Conservation (phyloP, 1,140 invertebrate genomes). For the Temnothorax curvispinosus region DNA sequence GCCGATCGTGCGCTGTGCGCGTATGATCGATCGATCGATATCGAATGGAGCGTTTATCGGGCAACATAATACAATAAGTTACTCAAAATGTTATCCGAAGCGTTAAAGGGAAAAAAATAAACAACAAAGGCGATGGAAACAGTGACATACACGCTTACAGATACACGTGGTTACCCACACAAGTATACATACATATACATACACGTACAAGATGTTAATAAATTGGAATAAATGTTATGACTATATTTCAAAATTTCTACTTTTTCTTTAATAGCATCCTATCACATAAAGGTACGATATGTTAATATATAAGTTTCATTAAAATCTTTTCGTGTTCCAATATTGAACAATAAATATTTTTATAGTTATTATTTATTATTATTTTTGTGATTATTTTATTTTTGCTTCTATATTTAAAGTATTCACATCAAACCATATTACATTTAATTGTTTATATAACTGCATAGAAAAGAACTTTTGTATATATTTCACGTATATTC, state of each 20-base stretch:
- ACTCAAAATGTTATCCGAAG: constrained; percentile 75
- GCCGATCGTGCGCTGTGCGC: constrained; percentile 35
- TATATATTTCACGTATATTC: background rate
- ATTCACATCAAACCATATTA: background rate
- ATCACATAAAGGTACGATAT: background rate
- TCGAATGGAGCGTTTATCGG: constrained; percentile 73
- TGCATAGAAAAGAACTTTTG: background rate
- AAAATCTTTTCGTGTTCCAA: background rate
- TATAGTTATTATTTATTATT: background rate
- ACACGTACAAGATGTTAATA: constrained; percentile 78
- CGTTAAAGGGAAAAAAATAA: constrained; percentile 65
- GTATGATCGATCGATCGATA: constrained; percentile 51
- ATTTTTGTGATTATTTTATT: background rate
- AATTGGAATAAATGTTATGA: constrained; percentile 84
- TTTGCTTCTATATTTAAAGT: background rate
- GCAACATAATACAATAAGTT: constrained; percentile 72
- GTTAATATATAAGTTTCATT: background rate
- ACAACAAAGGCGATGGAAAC: constrained; percentile 56
- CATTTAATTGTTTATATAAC: constrained; percentile 9
- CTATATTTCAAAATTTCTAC: constrained; percentile 77
- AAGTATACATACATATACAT: constrained; percentile 72
- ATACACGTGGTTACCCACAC: constrained; percentile 50
- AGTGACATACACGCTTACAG: constrained; percentile 46
- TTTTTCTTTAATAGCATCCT: constrained; percentile 18
- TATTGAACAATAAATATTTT: background rate